Conservation (phyloP, 37 sponge, comb jelly and placozoan genomes). For the Beroe ovata region DNA sequence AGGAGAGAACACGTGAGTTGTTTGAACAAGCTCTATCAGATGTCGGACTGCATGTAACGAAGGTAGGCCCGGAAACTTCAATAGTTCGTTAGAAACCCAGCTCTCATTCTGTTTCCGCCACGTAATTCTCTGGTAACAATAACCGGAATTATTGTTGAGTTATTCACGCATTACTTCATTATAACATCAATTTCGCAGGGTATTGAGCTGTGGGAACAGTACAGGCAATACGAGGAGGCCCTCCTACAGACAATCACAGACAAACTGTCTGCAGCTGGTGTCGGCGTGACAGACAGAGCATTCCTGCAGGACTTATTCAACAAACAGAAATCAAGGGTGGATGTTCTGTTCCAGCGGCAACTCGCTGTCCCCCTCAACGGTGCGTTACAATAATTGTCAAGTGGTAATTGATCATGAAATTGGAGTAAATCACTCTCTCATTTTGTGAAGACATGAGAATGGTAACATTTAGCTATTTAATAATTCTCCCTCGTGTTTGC, state of each 20-base stretch:
- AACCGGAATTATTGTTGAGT: too few species aligned
- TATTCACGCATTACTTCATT: too few species aligned
- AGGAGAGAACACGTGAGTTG: background rate
- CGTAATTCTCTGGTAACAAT: too few species aligned
- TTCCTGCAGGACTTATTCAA: slow-evolving; percentile 53
- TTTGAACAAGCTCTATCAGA: slow-evolving; percentile 47
- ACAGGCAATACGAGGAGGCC: slow-evolving; percentile 28
- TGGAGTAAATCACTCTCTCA: too few species aligned
- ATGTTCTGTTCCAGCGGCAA: slow-evolving; percentile 12
- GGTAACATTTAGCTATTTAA: too few species aligned
- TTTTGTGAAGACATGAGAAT: too few species aligned
- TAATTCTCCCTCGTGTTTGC: too few species aligned
- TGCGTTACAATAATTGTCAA: too few species aligned
- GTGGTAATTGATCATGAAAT: too few species aligned
- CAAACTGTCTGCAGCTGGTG: background rate
- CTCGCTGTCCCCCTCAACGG: slow-evolving; percentile 27
- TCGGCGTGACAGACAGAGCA: background rate
- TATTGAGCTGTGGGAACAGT: slow-evolving; percentile 33
- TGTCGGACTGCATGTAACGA: slow-evolving; percentile 43
- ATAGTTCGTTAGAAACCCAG: too few species aligned
- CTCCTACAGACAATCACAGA: background rate
- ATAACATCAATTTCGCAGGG: slow-evolving; percentile 1
- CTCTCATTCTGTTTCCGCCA: too few species aligned
- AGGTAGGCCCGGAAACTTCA: too few species aligned
- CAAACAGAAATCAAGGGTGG: slow-evolving; percentile 44